phyloP scores from a whole-genome alignment of 2,888 invertebrate species.

The Drosophila antonietae region DNA sequence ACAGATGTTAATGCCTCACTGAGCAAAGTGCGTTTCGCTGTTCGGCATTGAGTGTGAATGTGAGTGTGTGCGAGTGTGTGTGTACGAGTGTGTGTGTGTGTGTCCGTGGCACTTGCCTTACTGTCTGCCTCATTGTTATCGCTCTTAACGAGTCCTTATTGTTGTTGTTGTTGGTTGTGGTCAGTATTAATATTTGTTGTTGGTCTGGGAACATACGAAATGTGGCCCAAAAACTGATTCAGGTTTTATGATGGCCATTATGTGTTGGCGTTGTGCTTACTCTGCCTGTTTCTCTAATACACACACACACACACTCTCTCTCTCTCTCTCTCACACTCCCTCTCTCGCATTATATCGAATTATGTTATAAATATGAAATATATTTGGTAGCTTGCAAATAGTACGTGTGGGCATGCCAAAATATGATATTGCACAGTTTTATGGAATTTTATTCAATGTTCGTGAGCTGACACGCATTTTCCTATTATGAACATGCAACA shows the following conservation, averaged over 20 bases:
- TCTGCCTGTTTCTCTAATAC: constrained; percentile 11
- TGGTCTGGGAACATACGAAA: constrained; percentile 42
- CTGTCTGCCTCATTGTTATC: constrained; percentile 38
- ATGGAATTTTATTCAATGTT: constrained; percentile 57
- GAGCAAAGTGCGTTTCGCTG: constrained; percentile 78
- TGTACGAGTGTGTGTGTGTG: neutral
- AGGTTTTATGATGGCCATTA: constrained; percentile 65
- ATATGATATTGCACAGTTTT: constrained; percentile 43
- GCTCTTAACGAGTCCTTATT: constrained; percentile 34
- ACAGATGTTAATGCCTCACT: constrained; percentile 77
- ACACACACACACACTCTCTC: constrained; percentile 42
- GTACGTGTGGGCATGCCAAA: constrained; percentile 61
- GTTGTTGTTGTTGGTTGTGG: constrained; percentile 48
- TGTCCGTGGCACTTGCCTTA: constrained; percentile 33
- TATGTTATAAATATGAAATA: constrained; percentile 78
- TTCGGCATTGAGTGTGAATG: constrained; percentile 32
- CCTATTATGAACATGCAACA: neutral
- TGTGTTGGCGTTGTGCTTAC: constrained; percentile 9
- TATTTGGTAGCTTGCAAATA: constrained; percentile 47
- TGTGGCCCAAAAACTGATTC: constrained; percentile 73
- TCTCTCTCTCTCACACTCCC: constrained; percentile 44
- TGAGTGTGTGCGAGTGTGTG: neutral
- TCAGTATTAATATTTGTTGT: constrained; percentile 64
- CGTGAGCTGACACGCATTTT: constrained; percentile 46
- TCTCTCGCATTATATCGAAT: constrained; percentile 71